Conservation (phyloP, 2,888 invertebrate species). For the Pandemis corylana region DNA sequence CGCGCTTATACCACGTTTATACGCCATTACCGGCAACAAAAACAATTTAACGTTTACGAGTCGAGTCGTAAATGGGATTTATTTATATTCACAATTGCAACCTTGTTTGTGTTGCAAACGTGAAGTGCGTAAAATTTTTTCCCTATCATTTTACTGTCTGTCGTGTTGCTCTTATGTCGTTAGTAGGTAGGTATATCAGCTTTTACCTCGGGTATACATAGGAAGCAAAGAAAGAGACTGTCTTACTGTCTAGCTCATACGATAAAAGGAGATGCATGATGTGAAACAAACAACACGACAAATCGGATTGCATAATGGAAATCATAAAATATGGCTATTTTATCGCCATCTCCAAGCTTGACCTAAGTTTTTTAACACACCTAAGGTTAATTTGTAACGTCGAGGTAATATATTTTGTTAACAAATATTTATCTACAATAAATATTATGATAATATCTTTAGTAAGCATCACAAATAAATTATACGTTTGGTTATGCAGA, state of each 20-base stretch:
- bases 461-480: constrained; percentile 22
- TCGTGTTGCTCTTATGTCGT: neutral
- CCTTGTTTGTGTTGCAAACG: constrained; percentile 63
- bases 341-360: neutral
- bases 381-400: neutral
- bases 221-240: neutral
- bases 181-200: neutral
- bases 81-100: constrained; percentile 70
- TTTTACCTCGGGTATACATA: neutral
- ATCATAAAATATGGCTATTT: neutral
- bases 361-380: neutral
- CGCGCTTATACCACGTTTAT: constrained; percentile 35
- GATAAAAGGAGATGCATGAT: neutral
- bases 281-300: neutral
- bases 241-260: neutral
- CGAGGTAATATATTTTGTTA: constrained; percentile 20
- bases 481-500: constrained; percentile 25
- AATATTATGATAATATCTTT: constrained; percentile 32
- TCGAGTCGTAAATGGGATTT: constrained; percentile 74
- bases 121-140: constrained; percentile 48
- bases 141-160: constrained; percentile 20
- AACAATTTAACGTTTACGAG: constrained; percentile 81
- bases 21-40: constrained; percentile 54
- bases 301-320: neutral
- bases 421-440: constrained; percentile 35